These are phyloP conservation scores for Metaphire vulgaris DNA, from an alignment of 1,140 invertebrate species.

Conservation along the genomic window DNA sequence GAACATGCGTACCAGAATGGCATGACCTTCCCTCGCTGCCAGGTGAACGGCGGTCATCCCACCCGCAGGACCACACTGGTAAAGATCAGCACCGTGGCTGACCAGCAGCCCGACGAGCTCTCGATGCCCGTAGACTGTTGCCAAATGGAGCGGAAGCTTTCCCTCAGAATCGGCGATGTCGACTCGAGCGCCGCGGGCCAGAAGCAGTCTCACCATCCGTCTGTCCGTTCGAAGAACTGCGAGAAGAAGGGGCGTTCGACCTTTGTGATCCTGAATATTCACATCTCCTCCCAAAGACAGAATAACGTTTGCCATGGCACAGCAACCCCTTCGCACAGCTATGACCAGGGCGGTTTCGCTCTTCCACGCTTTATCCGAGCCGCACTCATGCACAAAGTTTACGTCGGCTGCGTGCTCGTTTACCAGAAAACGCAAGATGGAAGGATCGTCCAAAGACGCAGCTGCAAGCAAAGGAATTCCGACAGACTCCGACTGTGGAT, in stretches of 20 bases:
- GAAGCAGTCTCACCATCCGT: conserved; percentile 25
- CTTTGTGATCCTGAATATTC: conserved; percentile 25
- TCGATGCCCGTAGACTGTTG: conserved; percentile 25
- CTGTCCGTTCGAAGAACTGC: conserved; percentile 21
- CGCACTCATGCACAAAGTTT: neutral
- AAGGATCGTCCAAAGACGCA: neutral
- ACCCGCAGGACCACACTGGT: conserved; percentile 15
- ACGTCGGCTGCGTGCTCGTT: neutral
- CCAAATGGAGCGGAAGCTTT: conserved; percentile 26
- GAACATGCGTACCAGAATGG: conserved; percentile 8
- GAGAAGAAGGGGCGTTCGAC: conserved; percentile 26
- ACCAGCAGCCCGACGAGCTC: conserved; percentile 28
- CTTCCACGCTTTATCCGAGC: neutral
- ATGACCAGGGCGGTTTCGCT: neutral
- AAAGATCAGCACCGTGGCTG: conserved; percentile 14
- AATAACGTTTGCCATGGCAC: neutral
- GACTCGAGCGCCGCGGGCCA: conserved; percentile 1
- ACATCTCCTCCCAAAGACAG: conserved; percentile 8
- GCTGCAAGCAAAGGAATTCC: neutral
- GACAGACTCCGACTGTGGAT: neutral
- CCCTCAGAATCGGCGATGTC: conserved; percentile 14
- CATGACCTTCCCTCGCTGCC: conserved; percentile 25
- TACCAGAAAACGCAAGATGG: neutral
- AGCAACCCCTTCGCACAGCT: neutral
- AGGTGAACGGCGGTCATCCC: conserved; percentile 17